Evolutionary conservation across 2,113 vertebrate species (phyloP), one percentile per base, ranked within the genome.

Genomic region (Sciurus niger): DNA sequence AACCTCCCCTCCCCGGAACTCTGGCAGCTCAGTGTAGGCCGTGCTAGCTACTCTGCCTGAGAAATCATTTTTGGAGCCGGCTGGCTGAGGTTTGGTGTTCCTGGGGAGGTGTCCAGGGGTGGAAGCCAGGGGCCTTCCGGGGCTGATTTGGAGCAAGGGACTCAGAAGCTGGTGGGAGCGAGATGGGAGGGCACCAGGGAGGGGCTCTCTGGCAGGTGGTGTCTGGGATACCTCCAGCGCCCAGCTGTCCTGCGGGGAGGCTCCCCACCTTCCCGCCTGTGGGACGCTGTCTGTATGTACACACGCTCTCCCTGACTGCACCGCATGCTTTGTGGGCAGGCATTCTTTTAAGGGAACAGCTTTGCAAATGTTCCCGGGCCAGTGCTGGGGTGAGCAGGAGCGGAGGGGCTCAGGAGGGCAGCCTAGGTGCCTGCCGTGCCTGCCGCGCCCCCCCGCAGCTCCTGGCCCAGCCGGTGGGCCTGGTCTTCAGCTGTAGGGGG

Each of bases 121-220:
- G 87, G 87, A 76, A 43, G 37, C 67, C 82, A 13, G 88, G 65
- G 30, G 51, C 60, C 37, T 43, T 8, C 28, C 2, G 1, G 11
- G 58, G 65, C 6, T 3, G 20, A 25, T 30, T n/a, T 34, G 53
- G n/a, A 18, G 70, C 40, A 1, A 0, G 4, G 8, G 30, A 58
- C 43, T 37, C 18, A 3, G 72, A 8, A 65, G 83, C n/a, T 8
- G 24, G 22, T 5, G 58, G 28, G 43, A 55, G 34, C 60, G 24
- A 25, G 60, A 63, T 11, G 60, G 60, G 3, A 6, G 55, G 53
- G 10, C 40, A 4, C 40, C 65, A 13, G 16, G 4, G 72, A 25
- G 48, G 88, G 40, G 30, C 12, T 46, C 40, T 8, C 20, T 32
- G 58, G 93, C 93, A 95, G 96, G 89, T 93, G 91, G 82, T 60